phyloP scores from a whole-genome alignment of 2,888 invertebrate genomes.

The Tridacna crocea region DNA sequence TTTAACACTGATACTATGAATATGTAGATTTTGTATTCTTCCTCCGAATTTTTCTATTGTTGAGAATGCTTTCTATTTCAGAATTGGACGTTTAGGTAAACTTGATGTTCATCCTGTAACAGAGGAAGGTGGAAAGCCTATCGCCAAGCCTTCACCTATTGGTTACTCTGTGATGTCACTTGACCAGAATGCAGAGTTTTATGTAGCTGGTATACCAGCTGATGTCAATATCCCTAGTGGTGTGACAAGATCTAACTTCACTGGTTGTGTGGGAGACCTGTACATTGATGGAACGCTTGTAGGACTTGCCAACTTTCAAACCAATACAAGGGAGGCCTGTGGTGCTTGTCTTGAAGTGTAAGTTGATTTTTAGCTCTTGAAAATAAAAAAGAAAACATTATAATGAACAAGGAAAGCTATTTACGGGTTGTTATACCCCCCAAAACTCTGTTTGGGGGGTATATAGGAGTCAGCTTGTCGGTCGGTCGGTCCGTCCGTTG shows the following conservation, averaged over 20 bases:
- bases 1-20: too few species aligned
- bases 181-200: constrained; percentile 70
- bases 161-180: constrained; percentile 88
- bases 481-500: too few species aligned
- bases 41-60: too few species aligned
- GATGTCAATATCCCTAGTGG: constrained; percentile 57
- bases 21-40: too few species aligned
- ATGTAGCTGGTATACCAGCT: constrained; percentile 69
- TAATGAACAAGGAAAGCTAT: too few species aligned
- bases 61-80: constrained; percentile 74
- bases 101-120: constrained; percentile 88
- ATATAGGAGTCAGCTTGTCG: too few species aligned
- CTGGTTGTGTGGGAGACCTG: constrained; percentile 93
- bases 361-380: constrained; percentile 69
- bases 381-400: too few species aligned
- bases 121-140: constrained; percentile 73
- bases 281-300: constrained; percentile 90
- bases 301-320: constrained; percentile 94
- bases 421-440: too few species aligned
- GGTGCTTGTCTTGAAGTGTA: constrained; percentile 91
- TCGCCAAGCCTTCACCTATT: constrained; percentile 86
- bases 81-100: constrained; percentile 89
- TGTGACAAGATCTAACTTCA: constrained; percentile 81
- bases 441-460: too few species aligned
- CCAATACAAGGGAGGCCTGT: constrained; percentile 85